Percentiles rank a stretch among this genome's conserved stretches.
phyloP scores from a whole-genome alignment of 2,113 vertebrate species.

The Camelus bactrianus region DNA sequence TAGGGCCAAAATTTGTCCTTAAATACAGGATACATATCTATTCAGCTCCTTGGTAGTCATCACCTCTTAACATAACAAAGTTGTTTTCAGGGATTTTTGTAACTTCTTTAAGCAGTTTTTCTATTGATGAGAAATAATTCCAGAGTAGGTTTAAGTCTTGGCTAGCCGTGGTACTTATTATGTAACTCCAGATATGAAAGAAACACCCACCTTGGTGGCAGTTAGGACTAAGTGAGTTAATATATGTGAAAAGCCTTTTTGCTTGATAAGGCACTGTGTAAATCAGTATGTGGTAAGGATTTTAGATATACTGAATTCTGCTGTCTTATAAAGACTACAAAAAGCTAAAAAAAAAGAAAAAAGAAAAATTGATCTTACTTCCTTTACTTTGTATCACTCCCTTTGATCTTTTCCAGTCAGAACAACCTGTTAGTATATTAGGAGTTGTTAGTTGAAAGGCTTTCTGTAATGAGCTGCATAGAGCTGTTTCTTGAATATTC shows the following conservation, averaged over 20 bases:
- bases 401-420: background rate
- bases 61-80: background rate
- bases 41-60: background rate
- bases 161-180: background rate
- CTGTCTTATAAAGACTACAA: background rate
- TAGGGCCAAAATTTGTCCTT: background rate
- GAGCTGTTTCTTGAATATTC: background rate
- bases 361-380: no score
- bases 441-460: background rate
- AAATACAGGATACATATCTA: background rate
- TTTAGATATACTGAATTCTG: background rate
- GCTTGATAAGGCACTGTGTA: background rate
- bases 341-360: background rate
- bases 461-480: background rate
- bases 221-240: background rate
- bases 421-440: background rate
- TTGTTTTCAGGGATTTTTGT: background rate
- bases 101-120: background rate
- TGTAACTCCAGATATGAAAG: background rate
- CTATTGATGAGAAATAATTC: background rate
- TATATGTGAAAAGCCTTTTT: background rate
- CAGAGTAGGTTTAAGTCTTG: background rate
- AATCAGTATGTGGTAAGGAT: background rate
- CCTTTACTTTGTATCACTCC: background rate
- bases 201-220: background rate